A percentile compares a stretch with the other conserved stretches of the same genome.
phyloP scores from a whole-genome alignment of 2,888 invertebrate genomes.

The Diplazon laetatorius region DNA sequence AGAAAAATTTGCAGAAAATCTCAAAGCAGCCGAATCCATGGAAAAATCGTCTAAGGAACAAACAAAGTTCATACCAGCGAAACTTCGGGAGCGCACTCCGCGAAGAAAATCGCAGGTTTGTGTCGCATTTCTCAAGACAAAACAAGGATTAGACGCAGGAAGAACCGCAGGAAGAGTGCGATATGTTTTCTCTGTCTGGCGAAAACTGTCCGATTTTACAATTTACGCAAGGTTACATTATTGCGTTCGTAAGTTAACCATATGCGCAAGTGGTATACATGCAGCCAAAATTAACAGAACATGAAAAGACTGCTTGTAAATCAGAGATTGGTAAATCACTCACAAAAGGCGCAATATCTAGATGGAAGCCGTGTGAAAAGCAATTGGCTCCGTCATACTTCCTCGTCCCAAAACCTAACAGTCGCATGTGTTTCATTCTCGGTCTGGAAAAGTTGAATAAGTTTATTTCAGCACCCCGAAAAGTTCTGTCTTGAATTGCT shows the following conservation, averaged over 20 bases:
- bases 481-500: conserved; percentile 23
- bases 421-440: conserved; percentile 29
- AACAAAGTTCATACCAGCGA: conserved; percentile 23
- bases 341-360: conserved; percentile 42
- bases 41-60: conserved; percentile 50
- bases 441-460: conserved; percentile 19
- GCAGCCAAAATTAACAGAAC: conserved; percentile 7
- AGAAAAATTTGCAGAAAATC: conserved; percentile 50
- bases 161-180: conserved; percentile 41
- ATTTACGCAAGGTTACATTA: conserved; percentile 42
- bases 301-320: conserved; percentile 47
- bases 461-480: conserved; percentile 17
- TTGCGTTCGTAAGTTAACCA: conserved; percentile 29
- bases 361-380: not conserved
- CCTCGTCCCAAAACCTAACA: conserved; percentile 11
- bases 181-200: not conserved
- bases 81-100: conserved; percentile 26
- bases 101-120: conserved; percentile 37
- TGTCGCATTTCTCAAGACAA: conserved; percentile 14
- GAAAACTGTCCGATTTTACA: conserved; percentile 34
- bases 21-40: conserved; percentile 44
- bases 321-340: conserved; percentile 24
- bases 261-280: conserved; percentile 4
- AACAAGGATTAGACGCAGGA: conserved; percentile 44
- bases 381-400: conserved; percentile 47